Base-by-base conservation (phyloP, 2,888 invertebrate species). In the Melieria picta region DNA sequence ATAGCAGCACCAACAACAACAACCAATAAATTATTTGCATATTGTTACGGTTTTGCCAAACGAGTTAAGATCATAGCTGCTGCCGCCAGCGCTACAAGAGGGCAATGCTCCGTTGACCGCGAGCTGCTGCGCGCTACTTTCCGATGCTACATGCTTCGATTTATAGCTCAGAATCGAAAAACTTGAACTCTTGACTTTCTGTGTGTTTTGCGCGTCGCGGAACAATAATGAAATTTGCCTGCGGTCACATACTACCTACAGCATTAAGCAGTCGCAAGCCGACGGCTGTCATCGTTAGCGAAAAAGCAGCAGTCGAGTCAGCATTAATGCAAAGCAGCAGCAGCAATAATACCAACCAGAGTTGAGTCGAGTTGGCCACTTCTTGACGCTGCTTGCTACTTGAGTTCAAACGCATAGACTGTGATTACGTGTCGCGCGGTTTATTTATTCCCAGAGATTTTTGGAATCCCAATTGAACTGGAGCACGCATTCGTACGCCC, bases 221-320 rank as follows among this genome's bases (percentile, higher is more conserved):
- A 30, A 5, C 11, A 11, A 52, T 13, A 52, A 52, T 52, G 52
- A 52, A 11, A 52, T 52, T 52, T 7, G 52, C 52, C 52, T 52
- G 52, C 52, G 52, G 52, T 52, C 52, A 52, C 52, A 30, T 30
- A 30, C 30, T 30, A 30, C 2, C 30, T 30, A 30, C 30, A 30
- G 30, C 30, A 30, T 30, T 30, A 2, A 30, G 30, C 30, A 30
- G 30, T 30, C 30, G 30, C 30, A 30, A 30, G 30, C 30, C 30
- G 30, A 30, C 30, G n/a, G 5, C 4, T 48, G 7, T 48, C 11
- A 13, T 48, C 42, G n/a, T 48, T 16, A 13, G 30, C 7, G 55
- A 30, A 69, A 45, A 13, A 50, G 42, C 52, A 62, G n/a, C n/a
- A 43, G 55, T 61, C 50, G 55, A 62, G 68, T 55, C 68, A 69